phyloP scores from a whole-genome alignment of 2,113 vertebrate genomes.

The Cryptoleucopteryx plumbea region DNA sequence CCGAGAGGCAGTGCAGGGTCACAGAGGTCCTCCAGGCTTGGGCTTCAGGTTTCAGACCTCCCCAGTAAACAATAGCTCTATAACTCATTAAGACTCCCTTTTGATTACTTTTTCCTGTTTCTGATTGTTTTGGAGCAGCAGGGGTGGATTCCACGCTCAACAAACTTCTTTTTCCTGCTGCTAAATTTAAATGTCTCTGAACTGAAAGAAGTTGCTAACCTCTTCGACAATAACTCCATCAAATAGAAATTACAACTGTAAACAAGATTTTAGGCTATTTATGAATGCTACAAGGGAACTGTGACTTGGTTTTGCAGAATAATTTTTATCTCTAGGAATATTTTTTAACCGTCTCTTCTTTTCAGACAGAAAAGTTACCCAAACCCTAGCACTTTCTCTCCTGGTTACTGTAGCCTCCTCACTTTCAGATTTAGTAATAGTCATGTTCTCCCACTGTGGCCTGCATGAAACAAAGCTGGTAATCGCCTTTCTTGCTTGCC shows the following conservation, averaged over 20 bases:
- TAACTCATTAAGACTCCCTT: conserved; percentile 82
- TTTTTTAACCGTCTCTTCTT: neutral
- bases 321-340: neutral
- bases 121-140: conserved; percentile 82
- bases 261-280: conserved; percentile 13
- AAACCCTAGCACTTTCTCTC: neutral
- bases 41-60: conserved; percentile 33
- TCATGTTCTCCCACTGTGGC: neutral
- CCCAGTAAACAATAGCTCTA: conserved; percentile 81
- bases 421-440: neutral
- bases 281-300: neutral
- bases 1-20: conserved; percentile 66
- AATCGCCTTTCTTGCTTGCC: neutral
- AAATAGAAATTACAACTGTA: conserved; percentile 25
- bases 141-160: conserved; percentile 62
- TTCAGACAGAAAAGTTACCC: neutral
- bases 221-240: neutral
- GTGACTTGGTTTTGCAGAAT: neutral
- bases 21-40: conserved; percentile 52
- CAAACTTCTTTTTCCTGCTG: conserved; percentile 73
- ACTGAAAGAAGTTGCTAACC: conserved; percentile 30
- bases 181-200: conserved; percentile 78
- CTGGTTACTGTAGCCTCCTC: neutral
- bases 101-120: conserved; percentile 87
- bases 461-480: neutral